Conservation (phyloP, 2,113 vertebrate genomes). For the Spea bombifrons region DNA sequence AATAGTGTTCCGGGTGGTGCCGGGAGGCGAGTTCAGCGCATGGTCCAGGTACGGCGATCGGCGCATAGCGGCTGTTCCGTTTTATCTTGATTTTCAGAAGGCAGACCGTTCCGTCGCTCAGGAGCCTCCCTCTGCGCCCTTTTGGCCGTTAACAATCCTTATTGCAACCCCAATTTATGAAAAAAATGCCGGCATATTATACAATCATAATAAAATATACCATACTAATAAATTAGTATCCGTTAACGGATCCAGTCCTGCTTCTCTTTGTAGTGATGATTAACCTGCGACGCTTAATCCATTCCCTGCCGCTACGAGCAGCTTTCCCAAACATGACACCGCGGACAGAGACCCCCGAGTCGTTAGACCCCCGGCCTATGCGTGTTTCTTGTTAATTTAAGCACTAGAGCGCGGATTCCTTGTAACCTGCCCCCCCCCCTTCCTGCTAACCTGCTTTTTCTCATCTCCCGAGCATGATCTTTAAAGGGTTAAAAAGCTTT, state of each 20-base stretch:
- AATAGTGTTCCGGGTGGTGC: not conserved
- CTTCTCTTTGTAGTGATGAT: no score
- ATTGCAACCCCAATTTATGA: no score
- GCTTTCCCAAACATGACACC: not conserved
- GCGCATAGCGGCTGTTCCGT: not conserved
- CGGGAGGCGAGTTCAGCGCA: not conserved
- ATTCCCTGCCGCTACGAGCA: not conserved
- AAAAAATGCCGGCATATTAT: no score
- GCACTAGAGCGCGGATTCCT: not conserved
- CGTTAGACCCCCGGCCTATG: not conserved
- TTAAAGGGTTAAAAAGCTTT: not conserved
- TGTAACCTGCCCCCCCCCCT: conserved; percentile 1
- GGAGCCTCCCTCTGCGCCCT: no score
- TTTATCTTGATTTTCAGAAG: no score
- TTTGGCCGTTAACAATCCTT: no score
- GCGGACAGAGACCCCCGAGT: not conserved
- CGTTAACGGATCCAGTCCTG: no score
- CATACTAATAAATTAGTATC: no score
- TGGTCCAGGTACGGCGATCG: not conserved
- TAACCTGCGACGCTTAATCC: not conserved
- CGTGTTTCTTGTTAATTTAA: not conserved
- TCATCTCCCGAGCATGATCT: conserved; percentile 21
- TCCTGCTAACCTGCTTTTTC: conserved; percentile 36
- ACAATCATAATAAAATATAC: no score
- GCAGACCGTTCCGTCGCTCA: no score